Evolutionary conservation across 2,113 vertebrate genomes (phyloP).

Genomic region (Ondatra zibethicus): DNA sequence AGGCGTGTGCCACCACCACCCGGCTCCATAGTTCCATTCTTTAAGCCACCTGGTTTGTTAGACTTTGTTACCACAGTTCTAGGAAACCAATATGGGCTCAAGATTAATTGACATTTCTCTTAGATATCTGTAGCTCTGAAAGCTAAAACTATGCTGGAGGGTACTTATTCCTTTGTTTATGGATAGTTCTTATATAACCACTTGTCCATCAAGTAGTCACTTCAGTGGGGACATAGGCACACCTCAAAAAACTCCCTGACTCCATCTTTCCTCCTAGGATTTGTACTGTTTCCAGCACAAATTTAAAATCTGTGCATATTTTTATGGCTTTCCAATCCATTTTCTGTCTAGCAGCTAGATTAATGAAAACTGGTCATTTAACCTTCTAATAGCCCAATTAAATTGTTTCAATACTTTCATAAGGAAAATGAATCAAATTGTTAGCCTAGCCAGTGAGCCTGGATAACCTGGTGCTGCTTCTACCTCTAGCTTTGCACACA

Average conservation of each 20-base stretch:
- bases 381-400: constrained; percentile 41
- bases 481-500: background rate
- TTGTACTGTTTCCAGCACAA: background rate
- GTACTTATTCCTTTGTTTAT: background rate
- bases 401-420: constrained; percentile 6
- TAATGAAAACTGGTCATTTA: constrained; percentile 48
- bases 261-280: background rate
- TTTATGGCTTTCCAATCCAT: constrained; percentile 36
- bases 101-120: background rate
- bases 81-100: background rate
- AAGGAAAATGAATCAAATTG: constrained; percentile 20
- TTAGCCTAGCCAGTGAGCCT: background rate
- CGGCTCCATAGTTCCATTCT: background rate
- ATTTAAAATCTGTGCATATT: background rate
- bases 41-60: background rate
- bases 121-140: constrained; percentile 3
- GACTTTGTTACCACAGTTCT: background rate
- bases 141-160: background rate
- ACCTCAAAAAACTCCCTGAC: background rate
- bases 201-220: background rate
- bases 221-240: background rate
- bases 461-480: background rate
- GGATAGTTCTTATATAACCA: background rate
- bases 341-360: constrained; percentile 20
- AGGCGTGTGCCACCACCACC: rapidly evolving